Conservation (phyloP, 2,113 vertebrate genomes). For the Himantopus leucocephalus region DNA sequence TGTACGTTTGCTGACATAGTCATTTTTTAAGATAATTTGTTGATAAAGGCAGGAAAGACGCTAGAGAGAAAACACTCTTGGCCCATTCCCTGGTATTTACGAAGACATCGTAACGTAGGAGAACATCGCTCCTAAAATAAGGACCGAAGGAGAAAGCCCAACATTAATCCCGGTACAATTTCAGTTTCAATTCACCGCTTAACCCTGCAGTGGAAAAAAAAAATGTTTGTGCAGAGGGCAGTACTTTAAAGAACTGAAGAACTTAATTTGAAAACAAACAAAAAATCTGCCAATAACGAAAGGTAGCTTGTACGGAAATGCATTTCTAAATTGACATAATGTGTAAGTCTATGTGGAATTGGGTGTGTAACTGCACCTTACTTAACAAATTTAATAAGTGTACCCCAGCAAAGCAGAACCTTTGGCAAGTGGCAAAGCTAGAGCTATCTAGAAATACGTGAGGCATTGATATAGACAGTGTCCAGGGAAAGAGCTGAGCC, state of each 20-base stretch:
- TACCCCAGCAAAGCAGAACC: not conserved
- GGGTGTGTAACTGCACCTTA: not conserved
- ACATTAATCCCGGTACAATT: not conserved
- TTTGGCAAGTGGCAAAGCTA: not conserved
- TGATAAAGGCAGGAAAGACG: not conserved
- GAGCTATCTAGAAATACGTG: not conserved
- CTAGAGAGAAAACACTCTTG: not conserved
- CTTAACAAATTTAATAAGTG: not conserved
- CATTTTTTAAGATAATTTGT: slow-evolving; percentile 6
- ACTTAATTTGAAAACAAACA: not conserved
- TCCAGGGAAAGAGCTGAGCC: not conserved
- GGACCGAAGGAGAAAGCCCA: not conserved
- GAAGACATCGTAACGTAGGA: not conserved
- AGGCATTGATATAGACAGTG: not conserved
- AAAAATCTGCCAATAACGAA: not conserved
- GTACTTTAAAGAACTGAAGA: not conserved
- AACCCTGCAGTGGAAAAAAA: not conserved
- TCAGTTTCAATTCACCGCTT: not conserved
- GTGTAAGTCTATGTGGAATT: not conserved
- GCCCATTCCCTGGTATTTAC: not conserved
- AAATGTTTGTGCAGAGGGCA: not conserved
- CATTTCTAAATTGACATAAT: not conserved
- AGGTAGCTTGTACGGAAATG: not conserved
- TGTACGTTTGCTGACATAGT: not conserved
- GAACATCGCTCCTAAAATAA: not conserved